Base-by-base conservation (phyloP, 1,140 invertebrate species). In the Eriosoma lanigerum region DNA sequence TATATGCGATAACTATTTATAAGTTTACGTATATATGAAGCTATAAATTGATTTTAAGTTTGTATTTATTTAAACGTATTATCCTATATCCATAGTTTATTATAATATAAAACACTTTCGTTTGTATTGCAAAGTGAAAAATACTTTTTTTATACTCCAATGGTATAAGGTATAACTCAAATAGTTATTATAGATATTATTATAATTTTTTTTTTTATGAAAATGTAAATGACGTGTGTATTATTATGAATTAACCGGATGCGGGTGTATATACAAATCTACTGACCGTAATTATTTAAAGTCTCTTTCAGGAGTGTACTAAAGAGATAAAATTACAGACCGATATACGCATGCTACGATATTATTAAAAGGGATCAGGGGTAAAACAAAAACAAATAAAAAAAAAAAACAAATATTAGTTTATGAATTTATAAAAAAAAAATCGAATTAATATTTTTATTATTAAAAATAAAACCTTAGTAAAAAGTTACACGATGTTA, bases 401-500 rank as follows among this genome's bases (percentile, higher is more conserved):
- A 56, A 21, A 56, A 56, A 24, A 58, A 58, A 26, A 24, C 24
- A 58, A 58, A 58, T 58, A 58, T 58, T 58, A 17, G 24, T 58
- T 24, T 24, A 24, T 58, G 24, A 4, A 38, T 26, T 58, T 13
- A 58, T 58, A 58, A 56, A 24, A 54, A 56, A 56, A 56, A 0
- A 56, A 56, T 56, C 21, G 54, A 56, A 21, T 56, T 56, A 9
- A 56, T 13, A 56, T 24, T 24, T 13, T 56, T 56, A 56, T 56
- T n/a, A n/a, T n/a, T n/a, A n/a, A n/a, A n/a, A n/a, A n/a, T n/a
- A n/a, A n/a, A n/a, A n/a, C n/a, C n/a, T n/a, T n/a, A n/a, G n/a
- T n/a, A n/a, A n/a, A n/a, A n/a, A n/a, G n/a, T n/a, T n/a, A n/a
- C n/a, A n/a, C n/a, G n/a, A n/a, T n/a, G n/a, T n/a, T n/a, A n/a